Evolutionary conservation across 2,888 invertebrate genomes (phyloP), one percentile per base, ranked within the genome.

Genomic region (Xanthorhoe spadicearia): DNA sequence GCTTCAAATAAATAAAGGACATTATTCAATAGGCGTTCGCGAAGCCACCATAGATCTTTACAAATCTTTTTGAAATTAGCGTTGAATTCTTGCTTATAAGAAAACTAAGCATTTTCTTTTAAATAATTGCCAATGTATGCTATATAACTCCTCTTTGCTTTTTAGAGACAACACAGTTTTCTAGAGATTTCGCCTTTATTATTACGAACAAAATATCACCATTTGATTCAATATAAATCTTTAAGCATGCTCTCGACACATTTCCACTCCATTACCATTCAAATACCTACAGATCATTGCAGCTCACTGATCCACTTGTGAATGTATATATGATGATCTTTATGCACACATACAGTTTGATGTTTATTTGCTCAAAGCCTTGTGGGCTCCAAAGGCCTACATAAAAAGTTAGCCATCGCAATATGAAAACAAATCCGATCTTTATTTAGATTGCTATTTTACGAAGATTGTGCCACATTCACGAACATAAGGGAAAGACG

Each of bases 391-490:
- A 17, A n/a, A 46, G 23, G 23, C 50, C 23, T 43, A 43, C 50
- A 48, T 54, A 61, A 54, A 64, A 58, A 57, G 38, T 46, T 17
- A 13, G 17, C 15, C 52, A 63, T 62, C 49, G 51, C 58, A 50
- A 32, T 58, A 17, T 32, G n/a, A 46, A 48, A 32, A 15, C 32
- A 48, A 56, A 60, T 49, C 35, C 56, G 46, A 46, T 10, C 35
- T n/a, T 52, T 19, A 52, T n/a, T 52, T 19, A 52, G 19, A 65
- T 68, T 68, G 59, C 58, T 51, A 65, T 69, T 64, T 69, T 57
- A 69, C 19, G 51, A 62, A 62, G 55, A 59, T 56, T 65, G 51
- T 49, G 32, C 17, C 54, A 52, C 58, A 58, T 68, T 64, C 60
- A 38, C 50, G 15, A 17, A 38, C 32, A 49, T 61, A 61, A 51